These are phyloP conservation scores for Pantala flavescens DNA, from an alignment of 1,140 invertebrate species.

Conservation along the genomic window DNA sequence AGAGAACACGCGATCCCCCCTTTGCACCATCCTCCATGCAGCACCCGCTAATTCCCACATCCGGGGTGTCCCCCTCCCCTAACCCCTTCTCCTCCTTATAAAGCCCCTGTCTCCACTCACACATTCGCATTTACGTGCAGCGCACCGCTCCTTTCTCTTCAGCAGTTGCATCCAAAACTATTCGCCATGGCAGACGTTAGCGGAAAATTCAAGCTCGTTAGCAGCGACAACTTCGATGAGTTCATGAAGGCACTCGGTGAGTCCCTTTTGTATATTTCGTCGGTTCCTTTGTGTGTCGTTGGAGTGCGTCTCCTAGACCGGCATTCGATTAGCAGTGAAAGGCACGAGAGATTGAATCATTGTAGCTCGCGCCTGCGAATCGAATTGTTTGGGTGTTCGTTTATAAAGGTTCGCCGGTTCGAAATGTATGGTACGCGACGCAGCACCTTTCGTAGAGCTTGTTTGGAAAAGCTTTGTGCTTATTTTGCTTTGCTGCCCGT, in stretches of 20 bases:
- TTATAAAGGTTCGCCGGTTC: no score
- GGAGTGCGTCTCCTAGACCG: no score
- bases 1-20: not conserved
- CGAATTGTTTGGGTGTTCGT: no score
- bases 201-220: constrained; percentile 61
- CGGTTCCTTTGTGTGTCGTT: no score
- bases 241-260: constrained; percentile 76
- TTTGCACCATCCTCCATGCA: not conserved
- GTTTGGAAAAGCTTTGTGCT: no score
- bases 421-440: no score
- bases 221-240: constrained; percentile 75
- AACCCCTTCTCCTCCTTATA: not conserved
- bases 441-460: no score
- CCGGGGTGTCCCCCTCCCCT: not conserved
- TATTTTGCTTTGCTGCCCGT: no score
- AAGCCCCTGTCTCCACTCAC: not conserved
- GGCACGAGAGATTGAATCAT: no score
- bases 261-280: constrained; percentile 29
- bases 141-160: not conserved
- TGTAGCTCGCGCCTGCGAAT: no score
- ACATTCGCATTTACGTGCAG: not conserved
- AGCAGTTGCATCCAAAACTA: not conserved
- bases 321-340: no score
- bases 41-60: not conserved
- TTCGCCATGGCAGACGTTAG: constrained; percentile 30